Evolutionary conservation across 2,113 vertebrate genomes (phyloP).

Genomic region (Antigone vipio): DNA sequence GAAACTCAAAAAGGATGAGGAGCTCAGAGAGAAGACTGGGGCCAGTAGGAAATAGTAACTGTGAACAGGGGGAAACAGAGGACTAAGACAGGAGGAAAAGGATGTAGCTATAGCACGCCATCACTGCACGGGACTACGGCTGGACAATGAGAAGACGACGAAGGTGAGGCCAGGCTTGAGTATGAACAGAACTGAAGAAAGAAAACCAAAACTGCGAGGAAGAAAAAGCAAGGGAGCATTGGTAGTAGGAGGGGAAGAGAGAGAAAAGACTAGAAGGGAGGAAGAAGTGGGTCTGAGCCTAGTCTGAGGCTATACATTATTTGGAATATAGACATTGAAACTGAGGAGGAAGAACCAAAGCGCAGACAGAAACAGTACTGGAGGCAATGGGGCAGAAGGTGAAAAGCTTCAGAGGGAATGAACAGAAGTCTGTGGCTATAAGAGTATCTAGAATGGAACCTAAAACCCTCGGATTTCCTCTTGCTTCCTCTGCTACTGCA

Average conservation of each 20-base stretch:
- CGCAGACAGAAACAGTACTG: neutral
- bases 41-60: neutral
- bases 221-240: neutral
- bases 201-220: neutral
- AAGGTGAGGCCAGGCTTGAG: neutral
- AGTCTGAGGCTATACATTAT: neutral
- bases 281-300: neutral
- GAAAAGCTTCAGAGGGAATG: neutral
- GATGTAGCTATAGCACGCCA: fast-evolving
- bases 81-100: neutral
- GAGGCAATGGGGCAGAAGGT: neutral
- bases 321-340: neutral
- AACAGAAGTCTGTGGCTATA: neutral
- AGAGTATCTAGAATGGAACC: neutral
- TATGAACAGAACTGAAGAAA: neutral
- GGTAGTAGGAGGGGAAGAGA: neutral
- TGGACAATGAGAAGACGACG: neutral
- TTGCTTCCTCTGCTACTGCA: neutral
- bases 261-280: neutral
- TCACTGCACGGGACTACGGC: neutral
- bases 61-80: neutral
- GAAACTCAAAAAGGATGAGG: neutral
- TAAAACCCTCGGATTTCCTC: neutral
- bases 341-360: neutral
- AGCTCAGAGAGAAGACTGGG: neutral